A percentile compares a stretch with the other conserved stretches of the same genome.
Conservation (phyloP, 2,797 vertebrate genomes). For the Sparus aurata region DNA sequence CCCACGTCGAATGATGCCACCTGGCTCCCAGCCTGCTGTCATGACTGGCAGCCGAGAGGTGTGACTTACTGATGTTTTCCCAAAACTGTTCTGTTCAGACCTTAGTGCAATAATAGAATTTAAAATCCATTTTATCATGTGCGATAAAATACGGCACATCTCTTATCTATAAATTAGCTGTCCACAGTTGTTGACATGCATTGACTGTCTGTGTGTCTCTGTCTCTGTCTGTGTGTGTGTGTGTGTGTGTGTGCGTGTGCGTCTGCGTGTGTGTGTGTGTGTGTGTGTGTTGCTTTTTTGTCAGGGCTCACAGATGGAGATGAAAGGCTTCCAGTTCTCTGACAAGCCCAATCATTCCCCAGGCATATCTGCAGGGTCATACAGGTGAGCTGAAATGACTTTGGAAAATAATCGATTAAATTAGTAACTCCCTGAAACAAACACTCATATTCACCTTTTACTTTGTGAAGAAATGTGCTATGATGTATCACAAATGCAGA, state of each 20-base stretch:
- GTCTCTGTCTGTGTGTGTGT: neutral
- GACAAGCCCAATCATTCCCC: slow-evolving; percentile 94
- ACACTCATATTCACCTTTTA: neutral
- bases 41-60: slow-evolving; percentile 95
- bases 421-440: neutral
- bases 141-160: too few relatives aligned
- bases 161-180: neutral
- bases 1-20: slow-evolving; percentile 93
- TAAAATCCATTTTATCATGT: neutral
- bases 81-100: neutral
- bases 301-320: slow-evolving; percentile 95
- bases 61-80: slow-evolving; percentile 36
- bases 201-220: neutral
- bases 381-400: slow-evolving; percentile 87
- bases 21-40: slow-evolving; percentile 92
- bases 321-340: slow-evolving; percentile 97
- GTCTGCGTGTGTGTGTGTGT: neutral
- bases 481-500: neutral
- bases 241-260: too few relatives aligned
- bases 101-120: neutral
- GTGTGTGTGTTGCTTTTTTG: slow-evolving; percentile 11
- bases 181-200: neutral
- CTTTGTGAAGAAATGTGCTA: neutral
- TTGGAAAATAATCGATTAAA: neutral
- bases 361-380: slow-evolving; percentile 88